Conservation (phyloP, 1,140 invertebrate genomes). For the Atta cephalotes region DNA sequence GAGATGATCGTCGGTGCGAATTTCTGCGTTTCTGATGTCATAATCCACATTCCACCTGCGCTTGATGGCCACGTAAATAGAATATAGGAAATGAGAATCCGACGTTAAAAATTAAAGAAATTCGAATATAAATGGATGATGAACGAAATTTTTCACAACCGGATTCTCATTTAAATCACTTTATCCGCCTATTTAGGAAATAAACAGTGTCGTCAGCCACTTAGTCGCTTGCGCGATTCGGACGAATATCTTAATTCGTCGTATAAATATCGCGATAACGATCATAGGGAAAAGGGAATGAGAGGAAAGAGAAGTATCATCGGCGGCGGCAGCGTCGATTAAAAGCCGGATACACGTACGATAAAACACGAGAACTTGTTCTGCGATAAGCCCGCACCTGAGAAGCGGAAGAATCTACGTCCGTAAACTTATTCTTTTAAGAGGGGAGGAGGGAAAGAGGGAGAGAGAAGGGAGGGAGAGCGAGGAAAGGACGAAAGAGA, state of each 20-base stretch:
- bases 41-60: constrained; percentile 9
- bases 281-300: not conserved
- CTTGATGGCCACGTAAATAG: not conserved
- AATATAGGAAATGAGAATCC: not conserved
- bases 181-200: not conserved
- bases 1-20: constrained; percentile 2
- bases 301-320: not conserved
- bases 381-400: constrained; percentile 23
- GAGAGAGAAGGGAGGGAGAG: not conserved
- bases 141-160: not conserved
- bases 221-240: not conserved
- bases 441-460: no score
- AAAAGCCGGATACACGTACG: constrained; percentile 46
- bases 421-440: constrained; percentile 18
- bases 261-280: constrained; percentile 62
- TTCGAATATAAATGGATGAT: not conserved
- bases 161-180: not conserved
- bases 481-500: no score
- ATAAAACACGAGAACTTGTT: constrained; percentile 49
- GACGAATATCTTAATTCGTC: constrained; percentile 57
- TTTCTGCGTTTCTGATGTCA: constrained; percentile 24
- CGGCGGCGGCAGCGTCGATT: constrained; percentile 25
- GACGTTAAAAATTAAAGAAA: not conserved
- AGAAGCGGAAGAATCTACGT: constrained; percentile 20
- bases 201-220: constrained; percentile 16